Base-by-base conservation (phyloP, 2,888 invertebrate genomes). In the Lydus trimaculatus region DNA sequence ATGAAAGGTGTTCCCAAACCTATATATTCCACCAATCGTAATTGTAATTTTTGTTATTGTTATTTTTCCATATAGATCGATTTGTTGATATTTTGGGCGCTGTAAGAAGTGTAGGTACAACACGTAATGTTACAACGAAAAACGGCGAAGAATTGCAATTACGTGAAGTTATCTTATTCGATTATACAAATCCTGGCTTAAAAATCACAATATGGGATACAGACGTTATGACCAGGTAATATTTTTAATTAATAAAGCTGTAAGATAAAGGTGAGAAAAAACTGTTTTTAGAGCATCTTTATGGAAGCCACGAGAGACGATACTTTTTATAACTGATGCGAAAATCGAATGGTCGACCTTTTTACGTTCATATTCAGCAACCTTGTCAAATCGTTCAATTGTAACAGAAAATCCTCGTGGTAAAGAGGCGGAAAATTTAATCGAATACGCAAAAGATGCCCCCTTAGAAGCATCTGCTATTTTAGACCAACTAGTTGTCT, bases 391-490 rank as follows among this genome's bases (percentile, higher is more conserved):
- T 13, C 87, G 88, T 61, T 90, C 90, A 5, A 86, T 95, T 25
- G 85, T 94, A 69, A 94, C 92, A 3, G 94, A 93, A 80, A 90
- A 94, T 85, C 94, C 94, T 0, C 85, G 89, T 69, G 89, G 90
- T 2, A 84, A 88, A 0, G 91, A 94, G 78, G 89, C 90, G 0
- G 86, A 88, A 67, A 82, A 86, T 1, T 82, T 93, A 67, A 84
- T 88, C 31, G 84, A 87, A 1, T 88, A 88, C 75, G 87, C 89
- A n/a, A 84, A 79, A 60, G 81, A 77, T 56, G 85, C 85, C 9
- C 84, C 85, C 1, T 77, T 85, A 43, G 79, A 84, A 66, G 79
- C 81, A 6, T 78, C 76, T 15, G 80, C 80, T 59, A 79, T 83
- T 68, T 75, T 84, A 33, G 83, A 84, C 65, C 80, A 83, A 66